Base-by-base conservation (phyloP, 2,888 invertebrate species). In the Drosophila merina region DNA sequence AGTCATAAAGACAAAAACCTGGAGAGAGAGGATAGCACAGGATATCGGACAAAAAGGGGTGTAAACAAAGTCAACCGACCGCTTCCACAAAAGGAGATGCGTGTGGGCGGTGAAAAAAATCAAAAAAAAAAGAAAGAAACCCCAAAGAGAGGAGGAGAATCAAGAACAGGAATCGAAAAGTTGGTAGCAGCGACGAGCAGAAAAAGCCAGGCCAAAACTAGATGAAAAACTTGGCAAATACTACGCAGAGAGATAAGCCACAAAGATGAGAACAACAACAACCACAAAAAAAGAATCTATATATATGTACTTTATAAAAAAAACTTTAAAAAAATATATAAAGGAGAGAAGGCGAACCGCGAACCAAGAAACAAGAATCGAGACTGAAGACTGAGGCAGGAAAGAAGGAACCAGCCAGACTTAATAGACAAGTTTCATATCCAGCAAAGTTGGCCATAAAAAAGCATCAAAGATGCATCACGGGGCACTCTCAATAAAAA, bases 161-260 rank as follows among this genome's bases (percentile, higher is more conserved):
- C 44, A n/a, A 54, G 54, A 54, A 72, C 69, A 57, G 69, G 57
- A 75, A 59, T 57, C 48, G 44, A 25, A 9, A 25, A 42, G 7
- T 12, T 42, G 42, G 14, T 14, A 20, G 14, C 40, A 58, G 50
- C 56, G 42, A 40, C 63, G 48, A 56, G 28, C 49, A 57, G 63
- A 52, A 48, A 69, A 33, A 58, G 50, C 33, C 49, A 51, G 40
- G 38, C 58, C 60, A 57, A 73, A 86, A 82, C 87, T 86, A 86
- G 85, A 84, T 81, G 72, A 84, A 86, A 86, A 81, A 70, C 76
- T 81, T 78, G 72, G 82, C 82, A 76, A 78, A 14, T 14, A 14
- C 14, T 78, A 81, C 70, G 76, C 76, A 69, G 33, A 66, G 85
- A 78, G 85, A 84, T 76, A 86, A 76, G 70, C 69, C 55, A 25